Evolutionary conservation across 2,113 vertebrate genomes (phyloP).

Genomic region (Salvelinus sp.): DNA sequence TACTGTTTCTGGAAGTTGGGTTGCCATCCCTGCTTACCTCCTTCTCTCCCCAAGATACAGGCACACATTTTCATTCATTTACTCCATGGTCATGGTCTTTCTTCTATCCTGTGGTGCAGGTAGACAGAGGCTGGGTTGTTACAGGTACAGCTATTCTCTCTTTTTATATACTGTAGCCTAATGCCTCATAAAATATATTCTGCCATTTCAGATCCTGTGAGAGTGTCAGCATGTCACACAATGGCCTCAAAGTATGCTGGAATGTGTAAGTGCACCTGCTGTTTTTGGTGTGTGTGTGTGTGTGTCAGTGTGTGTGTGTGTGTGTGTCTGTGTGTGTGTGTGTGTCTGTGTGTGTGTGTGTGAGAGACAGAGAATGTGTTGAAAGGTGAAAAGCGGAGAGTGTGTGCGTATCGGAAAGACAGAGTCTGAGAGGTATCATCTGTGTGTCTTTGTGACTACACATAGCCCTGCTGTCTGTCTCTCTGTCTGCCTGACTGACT

Average conservation of each 20-base stretch:
- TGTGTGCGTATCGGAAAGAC: too few relatives aligned
- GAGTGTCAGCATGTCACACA: not conserved
- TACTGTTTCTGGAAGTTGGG: slow-evolving; percentile 60
- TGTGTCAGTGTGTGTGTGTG: not conserved
- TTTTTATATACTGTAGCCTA: too few relatives aligned
- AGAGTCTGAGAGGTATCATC: too few relatives aligned
- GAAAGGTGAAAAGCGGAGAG: slow-evolving; percentile 47
- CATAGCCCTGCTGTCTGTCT: slow-evolving; percentile 8
- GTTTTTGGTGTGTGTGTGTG: not conserved
- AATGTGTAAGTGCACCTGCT: not conserved
- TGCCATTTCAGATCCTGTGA: too few relatives aligned
- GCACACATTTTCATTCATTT: not conserved
- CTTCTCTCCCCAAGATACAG: not conserved
- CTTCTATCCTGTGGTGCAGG: not conserved
- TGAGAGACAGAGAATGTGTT: slow-evolving; percentile 4
- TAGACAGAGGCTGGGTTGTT: not conserved
- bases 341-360: not conserved
- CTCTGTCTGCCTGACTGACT: too few relatives aligned
- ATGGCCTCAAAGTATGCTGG: too few relatives aligned
- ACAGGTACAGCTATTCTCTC: too few relatives aligned
- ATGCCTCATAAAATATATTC: too few relatives aligned
- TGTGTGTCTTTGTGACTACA: too few relatives aligned
- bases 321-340: not conserved
- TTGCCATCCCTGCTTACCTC: slow-evolving; percentile 20
- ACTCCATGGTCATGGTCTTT: not conserved